Base-by-base conservation (phyloP, 1,140 invertebrate genomes). In the Drosophila bocqueti region DNA sequence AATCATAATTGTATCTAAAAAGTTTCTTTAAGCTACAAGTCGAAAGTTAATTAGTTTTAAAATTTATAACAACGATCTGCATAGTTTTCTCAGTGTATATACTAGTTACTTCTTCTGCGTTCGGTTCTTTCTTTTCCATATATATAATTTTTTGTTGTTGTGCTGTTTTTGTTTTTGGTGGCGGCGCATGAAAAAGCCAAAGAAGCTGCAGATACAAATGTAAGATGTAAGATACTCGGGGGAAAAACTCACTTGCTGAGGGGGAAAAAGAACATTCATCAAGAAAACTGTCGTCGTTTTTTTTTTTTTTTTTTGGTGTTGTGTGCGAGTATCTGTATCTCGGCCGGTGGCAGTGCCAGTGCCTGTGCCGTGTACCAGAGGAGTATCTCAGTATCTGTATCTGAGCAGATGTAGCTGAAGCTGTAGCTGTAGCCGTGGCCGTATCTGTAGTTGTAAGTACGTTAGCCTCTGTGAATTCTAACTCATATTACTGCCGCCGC, bases 251-350 rank as follows among this genome's bases (percentile, higher is more conserved):
- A 74, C 83, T 87, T 86, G 58, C 43, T 38, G 42, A 24, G 42
- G 36, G 45, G 63, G 64, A 72, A 50, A 79, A 83, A 79, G 85
- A 79, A 89, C 85, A 89, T 89, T 89, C 84, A 89, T 89, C 84
- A 89, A 89, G 85, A 89, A 89, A 90, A 89, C 81, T 89, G 84
- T 89, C 84, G 82, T 90, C 81, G 78, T 89, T 84, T 87, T 49
- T 49, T 26, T 26, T 29, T 29, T 29, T 29, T 29, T 29, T 29
- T 49, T 49, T 49, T 49, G 15, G 46, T 26, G 24, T 9, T 49
- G 24, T 26, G 24, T 29, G 24, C 38, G 15, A 57, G 54, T 84
- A 50, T 75, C 49, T 79, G 69, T 83, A 80, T 76, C 61, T 83
- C 15, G n/a, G 54, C 15, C 52, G 21, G 34, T 52, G 49, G 26